Base-by-base conservation (phyloP, 1,140 invertebrate species). In the Neelides sp. region DNA sequence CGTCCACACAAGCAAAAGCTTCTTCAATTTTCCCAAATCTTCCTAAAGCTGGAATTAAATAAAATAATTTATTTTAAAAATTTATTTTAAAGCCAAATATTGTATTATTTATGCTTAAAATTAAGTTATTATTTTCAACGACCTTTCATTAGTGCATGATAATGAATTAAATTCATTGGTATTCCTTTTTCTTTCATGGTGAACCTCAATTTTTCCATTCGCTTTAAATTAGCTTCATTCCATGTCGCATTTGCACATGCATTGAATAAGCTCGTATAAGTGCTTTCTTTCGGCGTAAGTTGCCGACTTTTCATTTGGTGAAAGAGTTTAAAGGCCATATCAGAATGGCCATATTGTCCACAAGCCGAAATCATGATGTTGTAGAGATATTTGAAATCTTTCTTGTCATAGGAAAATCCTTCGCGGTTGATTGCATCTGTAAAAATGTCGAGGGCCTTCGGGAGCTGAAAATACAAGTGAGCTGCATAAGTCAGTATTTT, bases 71-170 rank as follows among this genome's bases (percentile, higher is more conserved):
- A 35, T 26, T 15, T 43, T 24, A 24, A 24, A 50, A 51, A 57
- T 23, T 51, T 20, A 34, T 19, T 51, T 7, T 7, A 7, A 39
- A 36, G 23, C 12, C 28, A 17, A 5, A 22, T 20, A 32, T 26
- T 22, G 32, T 15, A 17, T 32, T 22, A 52, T 10, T 2, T 23
- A 40, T 30, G 17, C 32, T n/a, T 17, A 34, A 15, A 32, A 23
- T 20, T 42, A 23, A 42, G n/a, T 42, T 12, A 42, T 42, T 7
- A 19, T 22, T 42, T 17, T 23, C 22, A 42, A 17, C 28, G 49
- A 71, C 71, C 69, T 74, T 90, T 93, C 7, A 94, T 83, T 78
- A 93, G 82, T 3, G 81, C 75, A 75, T 90, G 81, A 58, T 87
- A 92, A 64, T 83, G 85, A 3, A 77, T 77, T 1, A 77, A 62